Percentiles rank a stretch among this genome's conserved stretches.
Evolutionary conservation across 2,888 invertebrate genomes (phyloP).

Genomic region (Steromphala cineraria): DNA sequence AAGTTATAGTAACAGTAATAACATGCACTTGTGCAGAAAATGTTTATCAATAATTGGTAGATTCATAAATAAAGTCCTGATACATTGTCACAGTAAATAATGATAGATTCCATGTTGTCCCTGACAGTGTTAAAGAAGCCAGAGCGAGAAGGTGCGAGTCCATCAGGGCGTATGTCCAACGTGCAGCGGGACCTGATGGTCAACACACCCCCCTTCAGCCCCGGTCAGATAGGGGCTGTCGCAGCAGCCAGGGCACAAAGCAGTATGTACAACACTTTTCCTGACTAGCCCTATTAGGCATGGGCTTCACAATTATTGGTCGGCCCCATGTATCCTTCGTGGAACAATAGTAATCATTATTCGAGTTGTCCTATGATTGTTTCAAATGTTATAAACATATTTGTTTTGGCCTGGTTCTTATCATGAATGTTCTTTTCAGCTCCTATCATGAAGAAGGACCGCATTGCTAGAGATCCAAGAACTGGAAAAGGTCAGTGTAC

Average conservation of each 20-base stretch:
- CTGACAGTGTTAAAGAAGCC: slow-evolving; percentile 53
- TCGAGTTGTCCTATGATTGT: no score
- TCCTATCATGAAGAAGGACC: slow-evolving; percentile 61
- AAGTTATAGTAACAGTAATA: no score
- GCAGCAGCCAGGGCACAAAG: slow-evolving; percentile 22
- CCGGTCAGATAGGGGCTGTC: slow-evolving; percentile 37
- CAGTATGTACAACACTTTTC: slow-evolving; percentile 8
- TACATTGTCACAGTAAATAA: slow-evolving; percentile 38
- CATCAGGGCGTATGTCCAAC: slow-evolving; percentile 41
- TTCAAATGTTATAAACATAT: not conserved
- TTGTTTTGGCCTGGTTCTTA: not conserved
- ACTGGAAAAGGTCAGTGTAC: slow-evolving; percentile 78
- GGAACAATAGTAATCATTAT: no score
- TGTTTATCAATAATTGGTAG: no score
- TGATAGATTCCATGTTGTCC: not conserved
- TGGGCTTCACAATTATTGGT: no score
- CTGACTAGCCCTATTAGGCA: not conserved
- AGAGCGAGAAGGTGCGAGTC: slow-evolving; percentile 42
- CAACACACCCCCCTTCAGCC: slow-evolving; percentile 49
- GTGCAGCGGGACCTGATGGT: slow-evolving; percentile 41
- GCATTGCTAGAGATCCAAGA: slow-evolving; percentile 77
- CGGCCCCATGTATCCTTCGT: no score
- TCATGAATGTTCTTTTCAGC: not conserved
- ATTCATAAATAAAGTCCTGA: no score
- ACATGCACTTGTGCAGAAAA: no score